Evolutionary conservation across 1,140 invertebrate species (phyloP).

Genomic region (Hydropsyche tenuis): DNA sequence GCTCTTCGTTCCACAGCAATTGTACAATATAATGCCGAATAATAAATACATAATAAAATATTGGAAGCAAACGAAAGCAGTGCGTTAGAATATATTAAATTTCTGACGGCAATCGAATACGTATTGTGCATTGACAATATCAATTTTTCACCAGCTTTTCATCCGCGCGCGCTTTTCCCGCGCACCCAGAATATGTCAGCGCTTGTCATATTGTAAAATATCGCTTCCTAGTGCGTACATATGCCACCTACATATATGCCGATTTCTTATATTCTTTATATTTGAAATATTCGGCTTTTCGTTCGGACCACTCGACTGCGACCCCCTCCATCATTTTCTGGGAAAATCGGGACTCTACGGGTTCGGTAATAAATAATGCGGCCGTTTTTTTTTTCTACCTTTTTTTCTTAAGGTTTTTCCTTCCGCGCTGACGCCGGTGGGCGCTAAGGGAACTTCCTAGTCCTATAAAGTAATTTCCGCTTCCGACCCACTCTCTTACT

Average conservation of each 20-base stretch:
- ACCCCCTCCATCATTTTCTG: background rate
- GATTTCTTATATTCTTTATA: conserved; percentile 37
- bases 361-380: conserved; percentile 44
- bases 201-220: conserved; percentile 43
- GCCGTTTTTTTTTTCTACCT: background rate
- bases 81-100: conserved; percentile 34
- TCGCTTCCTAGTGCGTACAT: conserved; percentile 35
- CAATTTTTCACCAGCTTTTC: conserved; percentile 37
- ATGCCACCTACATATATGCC: conserved; percentile 29
- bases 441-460: conserved; percentile 43
- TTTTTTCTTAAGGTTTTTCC: conserved; percentile 12
- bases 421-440: conserved; percentile 36
- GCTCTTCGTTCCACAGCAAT: too few species aligned
- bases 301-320: background rate
- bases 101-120: conserved; percentile 32
- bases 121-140: conserved; percentile 40
- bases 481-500: conserved; percentile 31
- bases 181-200: conserved; percentile 30
- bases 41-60: too few species aligned
- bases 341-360: conserved; percentile 31
- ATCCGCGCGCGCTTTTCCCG: conserved; percentile 7
- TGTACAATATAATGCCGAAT: too few species aligned
- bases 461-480: conserved; percentile 47
- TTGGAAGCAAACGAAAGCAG: too few species aligned
- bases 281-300: background rate